Evolutionary conservation across 2,113 vertebrate genomes (phyloP).

Genomic region (Corythornis vintsioides): DNA sequence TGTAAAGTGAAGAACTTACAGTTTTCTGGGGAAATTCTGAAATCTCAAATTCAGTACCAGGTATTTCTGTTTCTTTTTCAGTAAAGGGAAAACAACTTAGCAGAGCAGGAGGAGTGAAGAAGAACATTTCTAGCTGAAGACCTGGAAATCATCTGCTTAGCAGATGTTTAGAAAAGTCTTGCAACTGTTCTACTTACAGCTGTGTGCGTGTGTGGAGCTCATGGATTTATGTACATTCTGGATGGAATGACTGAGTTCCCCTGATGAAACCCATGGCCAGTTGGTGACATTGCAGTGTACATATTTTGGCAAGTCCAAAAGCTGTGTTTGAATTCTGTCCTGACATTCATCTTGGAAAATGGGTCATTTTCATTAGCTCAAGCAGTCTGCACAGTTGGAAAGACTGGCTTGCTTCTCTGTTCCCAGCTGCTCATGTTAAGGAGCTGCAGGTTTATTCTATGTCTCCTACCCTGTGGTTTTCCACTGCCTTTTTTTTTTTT

Average conservation of each 20-base stretch:
- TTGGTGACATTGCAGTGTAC: neutral
- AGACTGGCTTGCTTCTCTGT: neutral
- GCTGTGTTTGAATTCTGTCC: neutral
- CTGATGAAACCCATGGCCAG: neutral
- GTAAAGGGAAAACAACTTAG: neutral
- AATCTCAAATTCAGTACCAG: neutral
- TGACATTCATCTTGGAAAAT: neutral
- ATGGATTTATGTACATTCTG: neutral
- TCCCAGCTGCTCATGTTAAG: neutral
- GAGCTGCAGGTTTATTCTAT: neutral
- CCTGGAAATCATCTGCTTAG: neutral
- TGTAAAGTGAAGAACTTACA: neutral
- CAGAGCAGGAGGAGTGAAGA: neutral
- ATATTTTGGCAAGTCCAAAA: neutral
- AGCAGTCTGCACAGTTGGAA: neutral
- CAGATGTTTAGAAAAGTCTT: neutral
- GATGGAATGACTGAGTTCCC: neutral
- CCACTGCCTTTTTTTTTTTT: neutral
- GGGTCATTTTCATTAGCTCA: neutral
- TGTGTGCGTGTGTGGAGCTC: neutral
- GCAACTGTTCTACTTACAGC: neutral
- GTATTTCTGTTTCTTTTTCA: neutral
- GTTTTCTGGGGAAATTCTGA: neutral
- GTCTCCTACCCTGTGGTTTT: neutral
- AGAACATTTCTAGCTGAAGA: neutral